These are phyloP conservation scores for Semicossyphus pulcher DNA, from an alignment of 2,113 vertebrate species.

Conservation along the genomic window DNA sequence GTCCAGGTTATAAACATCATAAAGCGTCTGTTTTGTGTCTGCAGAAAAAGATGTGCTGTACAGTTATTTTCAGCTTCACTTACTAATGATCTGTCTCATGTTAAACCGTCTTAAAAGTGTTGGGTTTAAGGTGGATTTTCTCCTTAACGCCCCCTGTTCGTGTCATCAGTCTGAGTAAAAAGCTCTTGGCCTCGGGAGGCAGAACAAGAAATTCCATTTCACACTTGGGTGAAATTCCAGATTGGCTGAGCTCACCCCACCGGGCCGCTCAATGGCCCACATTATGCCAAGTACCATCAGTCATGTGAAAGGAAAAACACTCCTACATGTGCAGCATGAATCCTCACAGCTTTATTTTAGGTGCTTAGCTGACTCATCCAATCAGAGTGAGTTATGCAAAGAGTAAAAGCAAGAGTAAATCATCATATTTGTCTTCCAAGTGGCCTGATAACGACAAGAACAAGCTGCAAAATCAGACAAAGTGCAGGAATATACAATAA, in stretches of 20 bases:
- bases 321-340: neutral
- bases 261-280: conserved; percentile 36
- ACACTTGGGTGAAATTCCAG: conserved; percentile 59
- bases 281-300: conserved; percentile 46
- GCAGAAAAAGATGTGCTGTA: too few species aligned
- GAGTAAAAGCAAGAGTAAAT: neutral
- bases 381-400: neutral
- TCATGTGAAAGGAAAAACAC: conserved; percentile 40
- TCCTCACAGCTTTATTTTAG: neutral
- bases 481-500: neutral
- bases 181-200: conserved; percentile 34
- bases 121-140: conserved; percentile 16
- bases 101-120: conserved; percentile 16
- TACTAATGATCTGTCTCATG: neutral
- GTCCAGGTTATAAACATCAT: neutral
- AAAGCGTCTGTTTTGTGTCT: conserved; percentile 8
- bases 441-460: neutral
- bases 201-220: conserved; percentile 63
- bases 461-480: neutral
- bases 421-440: neutral
- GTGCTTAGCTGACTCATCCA: neutral
- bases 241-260: conserved; percentile 42
- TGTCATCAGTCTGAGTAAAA: conserved; percentile 47
- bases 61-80: neutral
- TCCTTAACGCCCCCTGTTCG: neutral